phyloP scores from a whole-genome alignment of 2,113 vertebrate species.

The Bubo blakistoni region DNA sequence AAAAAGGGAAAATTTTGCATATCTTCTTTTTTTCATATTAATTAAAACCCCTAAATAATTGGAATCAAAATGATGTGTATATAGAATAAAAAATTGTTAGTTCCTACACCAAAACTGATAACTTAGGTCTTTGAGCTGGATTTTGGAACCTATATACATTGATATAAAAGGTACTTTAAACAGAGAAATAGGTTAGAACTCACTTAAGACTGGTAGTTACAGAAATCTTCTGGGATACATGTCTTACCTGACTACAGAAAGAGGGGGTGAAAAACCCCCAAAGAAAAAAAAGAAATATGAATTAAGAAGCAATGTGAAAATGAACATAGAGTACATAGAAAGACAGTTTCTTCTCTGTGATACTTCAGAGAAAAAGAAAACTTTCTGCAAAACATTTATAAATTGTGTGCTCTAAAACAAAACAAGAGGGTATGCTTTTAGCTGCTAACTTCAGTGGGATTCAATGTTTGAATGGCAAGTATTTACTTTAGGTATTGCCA shows the following conservation, averaged over 20 bases:
- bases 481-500: not conserved
- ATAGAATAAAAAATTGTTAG: not conserved
- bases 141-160: not conserved
- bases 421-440: not conserved
- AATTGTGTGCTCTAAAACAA: not conserved
- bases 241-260: not conserved
- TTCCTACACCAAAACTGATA: not conserved
- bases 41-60: not conserved
- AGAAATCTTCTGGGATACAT: not conserved
- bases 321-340: not conserved
- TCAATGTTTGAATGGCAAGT: not conserved
- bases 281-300: not conserved
- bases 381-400: not conserved
- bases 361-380: not conserved
- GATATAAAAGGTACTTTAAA: not conserved
- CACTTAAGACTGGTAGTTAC: not conserved
- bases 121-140: too few relatives aligned
- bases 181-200: not conserved
- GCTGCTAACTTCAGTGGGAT: not conserved
- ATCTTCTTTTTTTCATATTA: not conserved
- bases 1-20: not conserved
- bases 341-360: not conserved
- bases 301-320: not conserved
- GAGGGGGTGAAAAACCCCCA: rapidly evolving
- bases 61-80: not conserved